Conservation (phyloP, 2,797 vertebrate genomes). For the Australoheros facetus region DNA sequence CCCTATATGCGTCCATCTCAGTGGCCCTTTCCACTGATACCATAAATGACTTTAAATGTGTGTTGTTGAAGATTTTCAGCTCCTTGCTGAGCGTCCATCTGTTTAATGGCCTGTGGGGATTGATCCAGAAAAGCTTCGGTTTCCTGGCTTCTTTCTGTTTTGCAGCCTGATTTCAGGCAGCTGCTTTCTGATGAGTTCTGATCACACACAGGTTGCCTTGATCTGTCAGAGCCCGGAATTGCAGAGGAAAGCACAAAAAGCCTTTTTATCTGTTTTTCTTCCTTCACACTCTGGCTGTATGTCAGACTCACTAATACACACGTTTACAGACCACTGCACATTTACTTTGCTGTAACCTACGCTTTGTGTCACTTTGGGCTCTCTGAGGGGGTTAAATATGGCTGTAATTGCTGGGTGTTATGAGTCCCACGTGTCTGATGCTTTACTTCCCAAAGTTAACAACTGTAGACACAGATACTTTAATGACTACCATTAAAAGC, state of each 20-base stretch:
- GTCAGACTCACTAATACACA: constrained; percentile 48
- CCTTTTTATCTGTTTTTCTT: constrained; percentile 57
- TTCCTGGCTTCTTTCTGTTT: constrained; percentile 59
- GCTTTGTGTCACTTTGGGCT: constrained; percentile 50
- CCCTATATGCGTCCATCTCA: not conserved
- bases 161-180: constrained; percentile 61
- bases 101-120: constrained; percentile 62
- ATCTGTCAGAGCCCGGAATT: constrained; percentile 63
- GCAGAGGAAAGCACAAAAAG: constrained; percentile 45
- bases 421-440: constrained; percentile 73
- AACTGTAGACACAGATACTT: constrained; percentile 77
- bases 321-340: constrained; percentile 43
- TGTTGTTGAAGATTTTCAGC: constrained; percentile 14
- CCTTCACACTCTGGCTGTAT: constrained; percentile 31
- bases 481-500: constrained; percentile 76
- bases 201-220: constrained; percentile 68
- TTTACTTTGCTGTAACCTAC: constrained; percentile 52
- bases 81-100: constrained; percentile 56
- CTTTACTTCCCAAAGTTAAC: constrained; percentile 76
- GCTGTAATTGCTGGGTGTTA: constrained; percentile 72
- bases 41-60: not conserved
- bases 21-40: not conserved
- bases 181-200: constrained; percentile 60
- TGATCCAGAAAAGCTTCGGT: constrained; percentile 38
- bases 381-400: constrained; percentile 66